Conservation (phyloP, 2,113 vertebrate genomes). For the Lepus timidus region DNA sequence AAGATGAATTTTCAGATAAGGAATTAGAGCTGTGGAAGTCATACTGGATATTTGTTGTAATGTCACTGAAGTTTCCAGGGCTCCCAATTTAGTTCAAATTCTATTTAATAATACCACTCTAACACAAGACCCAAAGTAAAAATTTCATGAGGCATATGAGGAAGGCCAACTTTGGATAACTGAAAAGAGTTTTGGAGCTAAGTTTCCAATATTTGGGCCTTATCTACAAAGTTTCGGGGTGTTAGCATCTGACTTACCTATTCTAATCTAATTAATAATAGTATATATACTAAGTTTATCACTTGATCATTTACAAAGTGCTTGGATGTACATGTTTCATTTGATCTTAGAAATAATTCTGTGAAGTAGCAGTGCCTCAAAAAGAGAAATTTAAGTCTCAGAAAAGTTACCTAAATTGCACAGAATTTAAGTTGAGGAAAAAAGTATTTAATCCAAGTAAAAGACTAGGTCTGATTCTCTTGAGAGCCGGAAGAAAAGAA, state of each 20-base stretch:
- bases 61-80: slow-evolving; percentile 15
- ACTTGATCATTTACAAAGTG: slow-evolving; percentile 47
- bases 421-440: not conserved
- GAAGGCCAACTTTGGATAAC: slow-evolving; percentile 33
- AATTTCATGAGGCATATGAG: not conserved
- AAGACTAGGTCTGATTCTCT: not conserved
- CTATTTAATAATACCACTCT: not conserved
- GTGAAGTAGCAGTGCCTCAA: not conserved
- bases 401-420: slow-evolving; percentile 36
- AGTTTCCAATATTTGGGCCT: not conserved
- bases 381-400: slow-evolving; percentile 23
- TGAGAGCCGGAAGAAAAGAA: not conserved
- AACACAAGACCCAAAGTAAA: slow-evolving; percentile 63
- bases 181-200: not conserved
- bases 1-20: slow-evolving; percentile 2
- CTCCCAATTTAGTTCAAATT: slow-evolving; percentile 27
- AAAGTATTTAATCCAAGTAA: slow-evolving; percentile 16
- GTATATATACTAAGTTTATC: not conserved
- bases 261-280: slow-evolving; percentile 15
- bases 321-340: slow-evolving; percentile 48
- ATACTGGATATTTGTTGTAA: not conserved
- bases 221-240: not conserved
- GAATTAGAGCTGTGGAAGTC: slow-evolving; percentile 28
- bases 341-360: slow-evolving; percentile 58
- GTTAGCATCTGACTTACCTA: slow-evolving; percentile 49